A percentile compares a stretch with the other conserved stretches of the same genome.
Conservation (phyloP, 2,797 vertebrate genomes). For the Stomatorhinus walkeri region DNA sequence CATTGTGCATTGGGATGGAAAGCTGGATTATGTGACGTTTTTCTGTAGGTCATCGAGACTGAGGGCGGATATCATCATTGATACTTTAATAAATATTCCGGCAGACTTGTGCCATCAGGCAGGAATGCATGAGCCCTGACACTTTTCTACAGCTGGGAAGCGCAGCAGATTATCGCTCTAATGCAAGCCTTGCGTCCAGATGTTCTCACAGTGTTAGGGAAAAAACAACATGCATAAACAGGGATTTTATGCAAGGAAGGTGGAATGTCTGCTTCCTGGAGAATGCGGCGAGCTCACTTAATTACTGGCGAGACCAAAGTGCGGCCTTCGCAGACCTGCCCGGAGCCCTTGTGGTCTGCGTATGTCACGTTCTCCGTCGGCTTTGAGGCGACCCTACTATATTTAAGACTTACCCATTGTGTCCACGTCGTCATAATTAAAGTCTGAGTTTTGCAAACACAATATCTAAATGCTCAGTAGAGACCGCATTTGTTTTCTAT, state of each 20-base stretch:
- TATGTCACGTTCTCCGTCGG: not conserved
- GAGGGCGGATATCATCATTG: not conserved
- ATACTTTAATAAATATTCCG: not conserved
- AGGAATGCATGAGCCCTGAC: slow-evolving; percentile 1
- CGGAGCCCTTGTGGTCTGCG: not conserved
- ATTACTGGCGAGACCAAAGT: not conserved
- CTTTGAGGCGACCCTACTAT: not conserved
- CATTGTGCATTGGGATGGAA: not conserved
- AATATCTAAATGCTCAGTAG: not conserved
- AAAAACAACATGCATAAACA: not conserved
- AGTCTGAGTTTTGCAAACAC: not conserved
- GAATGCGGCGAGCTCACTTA: not conserved
- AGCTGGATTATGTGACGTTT: not conserved
- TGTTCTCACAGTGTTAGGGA: slow-evolving; percentile 1
- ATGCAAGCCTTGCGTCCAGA: slow-evolving; percentile 10
- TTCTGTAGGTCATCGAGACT: not conserved
- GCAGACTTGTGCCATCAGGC: not conserved
- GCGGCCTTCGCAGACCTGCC: not conserved
- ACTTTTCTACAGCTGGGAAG: not conserved
- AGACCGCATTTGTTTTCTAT: not conserved
- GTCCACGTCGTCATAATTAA: not conserved
- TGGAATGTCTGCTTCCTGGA: not conserved
- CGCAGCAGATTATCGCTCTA: not conserved
- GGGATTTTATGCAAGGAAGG: not conserved
- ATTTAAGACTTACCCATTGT: not conserved